Conservation (phyloP, 2,113 vertebrate species). For the Pterocles orientalis region DNA sequence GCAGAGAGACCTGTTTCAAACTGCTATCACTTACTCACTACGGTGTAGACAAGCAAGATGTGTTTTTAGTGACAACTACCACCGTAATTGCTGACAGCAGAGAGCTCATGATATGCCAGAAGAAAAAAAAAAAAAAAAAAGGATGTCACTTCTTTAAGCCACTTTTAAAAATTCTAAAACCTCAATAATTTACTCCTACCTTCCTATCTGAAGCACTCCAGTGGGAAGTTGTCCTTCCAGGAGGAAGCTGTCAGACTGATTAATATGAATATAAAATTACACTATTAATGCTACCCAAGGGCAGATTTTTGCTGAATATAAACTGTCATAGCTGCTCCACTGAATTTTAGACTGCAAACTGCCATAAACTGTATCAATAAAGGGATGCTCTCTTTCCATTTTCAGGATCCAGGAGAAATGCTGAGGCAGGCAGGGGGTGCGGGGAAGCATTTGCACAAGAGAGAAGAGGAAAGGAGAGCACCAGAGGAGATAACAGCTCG, state of each 20-base stretch:
- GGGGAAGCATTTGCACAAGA: neutral
- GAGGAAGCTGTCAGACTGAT: conserved; percentile 12
- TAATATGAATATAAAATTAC: neutral
- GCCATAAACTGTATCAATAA: neutral
- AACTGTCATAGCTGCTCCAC: neutral
- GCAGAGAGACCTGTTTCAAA: neutral
- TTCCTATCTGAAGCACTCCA: neutral
- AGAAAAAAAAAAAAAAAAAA: neutral
- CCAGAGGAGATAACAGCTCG: accelerated
- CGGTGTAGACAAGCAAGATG: neutral
- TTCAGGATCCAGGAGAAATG: neutral
- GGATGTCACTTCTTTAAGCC: neutral
- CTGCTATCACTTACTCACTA: neutral
- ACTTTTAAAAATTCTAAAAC: neutral
- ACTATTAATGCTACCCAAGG: neutral
- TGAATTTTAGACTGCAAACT: neutral
- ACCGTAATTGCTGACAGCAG: neutral
- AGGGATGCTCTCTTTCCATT: neutral
- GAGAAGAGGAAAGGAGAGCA: neutral
- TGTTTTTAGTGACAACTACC: neutral
- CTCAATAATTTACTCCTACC: neutral
- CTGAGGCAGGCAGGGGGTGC: neutral
- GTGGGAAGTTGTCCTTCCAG: neutral
- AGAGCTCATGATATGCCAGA: neutral
- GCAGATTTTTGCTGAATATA: neutral